Conservation (phyloP, 2,797 vertebrate species). For the Lates japonicus region DNA sequence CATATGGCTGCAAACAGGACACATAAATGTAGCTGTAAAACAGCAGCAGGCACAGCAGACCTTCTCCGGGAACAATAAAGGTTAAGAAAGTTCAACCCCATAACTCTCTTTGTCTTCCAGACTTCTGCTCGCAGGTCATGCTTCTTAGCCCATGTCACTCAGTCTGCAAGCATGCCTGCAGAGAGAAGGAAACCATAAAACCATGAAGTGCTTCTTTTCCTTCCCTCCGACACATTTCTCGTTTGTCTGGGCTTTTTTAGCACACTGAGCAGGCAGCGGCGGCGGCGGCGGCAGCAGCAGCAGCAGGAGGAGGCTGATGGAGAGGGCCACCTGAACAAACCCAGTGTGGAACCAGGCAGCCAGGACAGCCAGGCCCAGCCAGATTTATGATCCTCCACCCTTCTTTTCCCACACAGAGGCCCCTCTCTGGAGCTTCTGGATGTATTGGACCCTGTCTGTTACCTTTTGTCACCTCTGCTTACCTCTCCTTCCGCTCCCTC, state of each 20-base stretch:
- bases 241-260: constrained; percentile 59
- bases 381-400: constrained; percentile 82
- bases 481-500: constrained; percentile 52
- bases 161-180: constrained; percentile 61
- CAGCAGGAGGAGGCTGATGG: constrained; percentile 71
- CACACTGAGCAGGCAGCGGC: constrained; percentile 59
- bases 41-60: not conserved
- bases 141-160: constrained; percentile 66
- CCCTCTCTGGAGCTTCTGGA: constrained; percentile 72
- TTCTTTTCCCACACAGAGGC: constrained; percentile 76
- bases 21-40: not conserved
- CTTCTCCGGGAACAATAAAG: constrained; percentile 31
- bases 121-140: constrained; percentile 57
- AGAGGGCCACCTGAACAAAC: constrained; percentile 87
- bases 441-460: constrained; percentile 65
- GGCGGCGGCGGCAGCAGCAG: constrained; percentile 29
- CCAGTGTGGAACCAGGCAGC: constrained; percentile 71
- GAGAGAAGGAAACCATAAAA: constrained; percentile 79
- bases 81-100: constrained; percentile 57
- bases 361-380: constrained; percentile 57
- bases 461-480: constrained; percentile 72
- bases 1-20: not conserved
- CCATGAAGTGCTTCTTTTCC: constrained; percentile 69
- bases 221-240: constrained; percentile 67
- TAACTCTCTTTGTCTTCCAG: constrained; percentile 63